These are phyloP conservation scores for Lepidurus couesii DNA, from an alignment of 1,140 invertebrate species.

Conservation along the genomic window DNA sequence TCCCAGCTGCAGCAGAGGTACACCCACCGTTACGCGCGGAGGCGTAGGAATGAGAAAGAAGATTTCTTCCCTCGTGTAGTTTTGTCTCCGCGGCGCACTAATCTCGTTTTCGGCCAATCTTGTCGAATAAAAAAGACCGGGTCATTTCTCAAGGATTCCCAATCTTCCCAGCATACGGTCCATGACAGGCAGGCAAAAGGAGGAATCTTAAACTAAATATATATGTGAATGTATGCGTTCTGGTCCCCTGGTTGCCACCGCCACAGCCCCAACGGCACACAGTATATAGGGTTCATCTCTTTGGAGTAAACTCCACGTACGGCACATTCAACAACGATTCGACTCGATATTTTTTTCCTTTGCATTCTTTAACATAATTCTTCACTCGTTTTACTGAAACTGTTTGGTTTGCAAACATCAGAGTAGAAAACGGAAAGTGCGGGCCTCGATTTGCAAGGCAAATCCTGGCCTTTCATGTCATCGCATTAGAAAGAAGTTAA, in stretches of 20 bases:
- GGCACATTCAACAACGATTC: no score
- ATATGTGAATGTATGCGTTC: no score
- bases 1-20: not conserved
- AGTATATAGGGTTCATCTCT: no score
- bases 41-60: constrained; percentile 2
- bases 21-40: not conserved
- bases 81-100: not conserved
- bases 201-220: no score
- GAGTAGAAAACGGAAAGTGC: not conserved
- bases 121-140: constrained; percentile 1
- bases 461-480: not conserved
- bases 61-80: not conserved
- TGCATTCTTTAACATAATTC: no score
- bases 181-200: no score
- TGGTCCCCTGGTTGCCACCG: no score
- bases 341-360: no score
- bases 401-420: not conserved
- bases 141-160: not conserved
- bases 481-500: constrained; percentile 12
- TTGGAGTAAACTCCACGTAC: no score
- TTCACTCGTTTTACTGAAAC: no score
- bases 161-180: no score
- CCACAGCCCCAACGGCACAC: no score
- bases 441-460: not conserved
- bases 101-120: constrained; percentile 8